A percentile compares a stretch with the other conserved stretches of the same genome.
phyloP scores from a whole-genome alignment of 2,113 vertebrate genomes.

The Vulpes vulpes region DNA sequence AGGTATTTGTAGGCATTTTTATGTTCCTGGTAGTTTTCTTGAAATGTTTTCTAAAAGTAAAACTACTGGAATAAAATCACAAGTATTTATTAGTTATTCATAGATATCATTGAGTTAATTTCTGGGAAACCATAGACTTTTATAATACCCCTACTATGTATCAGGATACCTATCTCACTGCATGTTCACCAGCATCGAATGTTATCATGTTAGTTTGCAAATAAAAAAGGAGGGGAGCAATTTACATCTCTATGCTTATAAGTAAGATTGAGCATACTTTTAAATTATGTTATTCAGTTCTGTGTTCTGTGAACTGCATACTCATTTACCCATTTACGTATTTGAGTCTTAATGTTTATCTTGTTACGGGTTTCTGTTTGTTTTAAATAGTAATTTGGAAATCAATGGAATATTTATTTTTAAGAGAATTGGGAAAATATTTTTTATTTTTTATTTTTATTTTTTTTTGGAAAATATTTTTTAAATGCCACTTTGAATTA shows the following conservation, averaged over 20 bases:
- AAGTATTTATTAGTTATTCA: neutral
- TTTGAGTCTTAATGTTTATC: neutral
- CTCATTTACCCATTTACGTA: neutral
- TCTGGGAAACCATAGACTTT: neutral
- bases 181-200: neutral
- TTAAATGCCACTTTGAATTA: neutral
- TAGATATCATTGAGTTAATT: neutral
- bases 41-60: neutral
- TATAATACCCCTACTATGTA: neutral
- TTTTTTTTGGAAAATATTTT: too few species aligned
- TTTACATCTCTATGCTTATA: constrained; percentile 1
- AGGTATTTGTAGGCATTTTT: neutral
- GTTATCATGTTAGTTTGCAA: neutral
- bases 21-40: neutral
- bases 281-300: neutral
- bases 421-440: neutral
- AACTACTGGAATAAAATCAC: neutral
- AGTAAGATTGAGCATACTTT: neutral
- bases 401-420: neutral
- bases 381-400: constrained; percentile 20
- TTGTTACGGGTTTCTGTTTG: neutral
- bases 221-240: neutral
- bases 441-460: too few species aligned
- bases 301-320: neutral
- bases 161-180: neutral